Evolutionary conservation across 2,888 invertebrate genomes (phyloP).

Genomic region (Endotricha flammealis): DNA sequence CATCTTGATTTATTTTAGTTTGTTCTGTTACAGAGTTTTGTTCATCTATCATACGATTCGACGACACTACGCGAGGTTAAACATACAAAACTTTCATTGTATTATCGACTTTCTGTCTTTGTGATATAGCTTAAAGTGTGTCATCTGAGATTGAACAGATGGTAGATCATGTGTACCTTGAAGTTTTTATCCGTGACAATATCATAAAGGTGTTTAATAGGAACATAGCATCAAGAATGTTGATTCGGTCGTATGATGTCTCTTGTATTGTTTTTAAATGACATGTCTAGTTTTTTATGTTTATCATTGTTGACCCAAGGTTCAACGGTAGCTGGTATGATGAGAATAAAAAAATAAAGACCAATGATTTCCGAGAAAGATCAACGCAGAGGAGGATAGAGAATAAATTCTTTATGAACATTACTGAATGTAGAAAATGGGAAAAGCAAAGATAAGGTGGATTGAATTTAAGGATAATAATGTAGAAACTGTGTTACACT

Average conservation of each 20-base stretch:
- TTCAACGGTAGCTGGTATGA: conserved; percentile 3
- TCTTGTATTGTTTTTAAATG: conserved; percentile 11
- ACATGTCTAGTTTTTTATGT: conserved; percentile 5
- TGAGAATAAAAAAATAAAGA: background rate
- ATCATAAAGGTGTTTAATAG: conserved; percentile 42
- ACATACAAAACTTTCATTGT: background rate
- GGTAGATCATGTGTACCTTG: conserved; percentile 17
- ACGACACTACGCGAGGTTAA: conserved; percentile 13
- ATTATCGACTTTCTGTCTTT: conserved; percentile 9
- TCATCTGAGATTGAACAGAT: conserved; percentile 2
- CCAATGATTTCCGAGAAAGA: background rate
- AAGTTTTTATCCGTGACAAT: conserved; percentile 37
- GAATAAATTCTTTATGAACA: too few relatives aligned
- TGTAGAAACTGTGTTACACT: too few relatives aligned
- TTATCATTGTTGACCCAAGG: conserved; percentile 5
- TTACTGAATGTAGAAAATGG: too few relatives aligned
- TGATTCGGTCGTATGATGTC: conserved; percentile 16
- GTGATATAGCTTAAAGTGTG: conserved; percentile 4
- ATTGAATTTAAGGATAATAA: too few relatives aligned
- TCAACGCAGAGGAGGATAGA: too few relatives aligned
- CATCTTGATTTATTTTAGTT: conserved; percentile 59
- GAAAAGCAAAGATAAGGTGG: too few relatives aligned
- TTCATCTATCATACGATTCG: conserved; percentile 49
- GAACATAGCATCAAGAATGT: conserved; percentile 20
- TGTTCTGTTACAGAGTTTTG: conserved; percentile 42